A percentile compares a stretch with the other conserved stretches of the same genome.
These are phyloP conservation scores for Nothoprocta perdicaria DNA, from an alignment of 2,113 vertebrate species.

Conservation along the genomic window DNA sequence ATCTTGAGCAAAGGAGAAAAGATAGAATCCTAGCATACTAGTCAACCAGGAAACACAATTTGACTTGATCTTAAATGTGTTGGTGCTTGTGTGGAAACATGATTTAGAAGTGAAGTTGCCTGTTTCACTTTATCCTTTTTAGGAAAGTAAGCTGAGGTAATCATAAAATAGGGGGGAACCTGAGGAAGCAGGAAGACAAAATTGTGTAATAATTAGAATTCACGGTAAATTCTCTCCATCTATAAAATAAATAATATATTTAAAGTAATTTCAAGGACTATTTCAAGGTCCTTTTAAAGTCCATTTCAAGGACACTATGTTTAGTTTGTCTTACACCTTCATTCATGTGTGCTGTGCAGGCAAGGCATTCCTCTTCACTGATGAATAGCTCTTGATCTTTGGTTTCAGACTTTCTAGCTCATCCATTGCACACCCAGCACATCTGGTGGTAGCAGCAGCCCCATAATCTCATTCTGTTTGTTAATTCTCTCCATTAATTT, in stretches of 20 bases:
- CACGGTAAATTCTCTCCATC: not conserved
- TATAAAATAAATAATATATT: not conserved
- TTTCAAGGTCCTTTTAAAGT: too few species aligned
- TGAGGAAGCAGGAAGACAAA: not conserved
- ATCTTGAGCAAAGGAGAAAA: not conserved
- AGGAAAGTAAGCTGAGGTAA: not conserved
- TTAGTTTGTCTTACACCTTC: not conserved
- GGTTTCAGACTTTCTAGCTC: not conserved
- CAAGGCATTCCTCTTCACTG: not conserved
- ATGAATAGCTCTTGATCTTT: not conserved
- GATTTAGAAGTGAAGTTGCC: not conserved
- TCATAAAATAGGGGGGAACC: not conserved
- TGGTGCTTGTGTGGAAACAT: not conserved
- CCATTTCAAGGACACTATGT: not conserved
- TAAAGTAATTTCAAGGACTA: not conserved
- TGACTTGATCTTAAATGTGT: not conserved
- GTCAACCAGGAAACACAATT: not conserved
- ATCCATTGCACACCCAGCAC: not conserved
- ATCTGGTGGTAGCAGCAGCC: not conserved
- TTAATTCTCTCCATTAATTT: not conserved
- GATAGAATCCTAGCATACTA: not conserved
- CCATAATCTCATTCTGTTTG: not conserved
- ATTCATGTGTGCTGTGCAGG: not conserved
- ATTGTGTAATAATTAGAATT: not conserved
- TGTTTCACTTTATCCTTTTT: not conserved